A percentile compares a stretch with the other conserved stretches of the same genome.
Evolutionary conservation across 2,797 vertebrate species (phyloP).

Genomic region (Tragopan temminckii): DNA sequence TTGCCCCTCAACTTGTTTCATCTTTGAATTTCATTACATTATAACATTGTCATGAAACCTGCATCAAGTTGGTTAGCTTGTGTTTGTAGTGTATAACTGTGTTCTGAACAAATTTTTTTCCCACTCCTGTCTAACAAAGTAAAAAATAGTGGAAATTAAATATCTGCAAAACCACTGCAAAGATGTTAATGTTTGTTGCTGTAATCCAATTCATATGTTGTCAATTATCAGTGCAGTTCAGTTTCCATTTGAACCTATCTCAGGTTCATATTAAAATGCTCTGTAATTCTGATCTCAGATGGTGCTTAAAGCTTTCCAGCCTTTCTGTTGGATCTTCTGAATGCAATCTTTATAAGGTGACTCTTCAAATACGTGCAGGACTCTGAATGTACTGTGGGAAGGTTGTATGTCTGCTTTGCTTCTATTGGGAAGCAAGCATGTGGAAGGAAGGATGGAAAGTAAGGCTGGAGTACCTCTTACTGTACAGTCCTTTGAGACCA

Average conservation of each 20-base stretch:
- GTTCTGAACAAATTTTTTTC: background rate
- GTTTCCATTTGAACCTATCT: background rate
- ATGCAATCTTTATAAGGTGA: background rate
- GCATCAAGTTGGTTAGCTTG: background rate
- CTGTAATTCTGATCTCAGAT: background rate
- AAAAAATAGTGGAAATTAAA: background rate
- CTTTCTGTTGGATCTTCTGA: background rate
- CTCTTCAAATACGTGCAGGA: background rate
- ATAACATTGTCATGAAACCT: background rate
- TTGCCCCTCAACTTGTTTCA: fast-evolving
- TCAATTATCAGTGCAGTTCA: background rate
- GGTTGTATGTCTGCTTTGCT: background rate
- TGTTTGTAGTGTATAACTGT: background rate
- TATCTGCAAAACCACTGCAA: background rate
- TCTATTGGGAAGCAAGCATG: background rate
- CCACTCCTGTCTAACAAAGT: background rate
- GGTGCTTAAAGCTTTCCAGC: background rate
- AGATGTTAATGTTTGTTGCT: background rate
- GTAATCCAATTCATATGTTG: background rate
- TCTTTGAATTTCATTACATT: background rate
- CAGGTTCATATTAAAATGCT: background rate
- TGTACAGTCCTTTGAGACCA: background rate
- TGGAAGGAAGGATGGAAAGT: background rate
- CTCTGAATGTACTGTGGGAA: background rate
- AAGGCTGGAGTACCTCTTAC: background rate